Percentiles rank a stretch among this genome's conserved stretches.
phyloP scores from a whole-genome alignment of 2,888 invertebrate species.

The Brenthis daphne region DNA sequence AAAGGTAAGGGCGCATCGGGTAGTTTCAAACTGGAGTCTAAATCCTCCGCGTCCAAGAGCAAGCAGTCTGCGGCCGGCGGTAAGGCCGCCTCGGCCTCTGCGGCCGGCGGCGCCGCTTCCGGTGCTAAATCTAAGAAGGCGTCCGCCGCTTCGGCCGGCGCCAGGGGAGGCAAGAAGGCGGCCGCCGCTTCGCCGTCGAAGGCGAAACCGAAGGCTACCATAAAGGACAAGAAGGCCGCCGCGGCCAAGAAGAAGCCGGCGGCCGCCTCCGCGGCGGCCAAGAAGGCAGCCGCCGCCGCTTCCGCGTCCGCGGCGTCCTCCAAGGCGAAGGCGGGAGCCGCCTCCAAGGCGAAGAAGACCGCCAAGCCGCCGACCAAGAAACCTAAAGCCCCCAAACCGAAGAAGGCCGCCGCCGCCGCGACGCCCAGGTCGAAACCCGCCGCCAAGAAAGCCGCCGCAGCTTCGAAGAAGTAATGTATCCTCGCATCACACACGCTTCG shows the following conservation, averaged over 20 bases:
- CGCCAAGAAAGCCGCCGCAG: constrained; percentile 42
- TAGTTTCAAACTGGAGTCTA: constrained; percentile 63
- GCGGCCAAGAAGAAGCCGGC: constrained; percentile 49
- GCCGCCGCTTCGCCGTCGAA: constrained; percentile 43
- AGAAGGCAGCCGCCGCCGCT: constrained; percentile 38
- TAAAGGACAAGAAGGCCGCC: constrained; percentile 49
- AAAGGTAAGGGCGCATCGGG: constrained; percentile 81
- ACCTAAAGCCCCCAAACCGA: constrained; percentile 4
- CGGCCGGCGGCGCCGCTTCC: constrained; percentile 32
- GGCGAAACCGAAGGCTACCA: constrained; percentile 33
- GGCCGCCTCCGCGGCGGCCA: constrained; percentile 23
- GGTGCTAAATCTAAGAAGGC: constrained; percentile 40
- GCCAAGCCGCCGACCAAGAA: constrained; percentile 44
- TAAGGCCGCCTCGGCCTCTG: constrained; percentile 47
- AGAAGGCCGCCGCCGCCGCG: constrained; percentile 29
- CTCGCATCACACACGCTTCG: background rate
- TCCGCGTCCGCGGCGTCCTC: constrained; percentile 45
- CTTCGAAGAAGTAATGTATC: constrained; percentile 41
- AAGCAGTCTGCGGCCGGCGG: constrained; percentile 34
- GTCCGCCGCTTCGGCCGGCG: constrained; percentile 39
- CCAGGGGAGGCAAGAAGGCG: constrained; percentile 30
- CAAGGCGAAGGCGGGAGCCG: constrained; percentile 35
- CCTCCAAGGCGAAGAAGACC: constrained; percentile 47
- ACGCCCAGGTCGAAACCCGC: constrained; percentile 44
- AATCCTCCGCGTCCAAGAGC: constrained; percentile 43